Percentiles rank a stretch among this genome's conserved stretches.
phyloP scores from a whole-genome alignment of 2,888 invertebrate genomes.

The Hydropsyche betteni region DNA sequence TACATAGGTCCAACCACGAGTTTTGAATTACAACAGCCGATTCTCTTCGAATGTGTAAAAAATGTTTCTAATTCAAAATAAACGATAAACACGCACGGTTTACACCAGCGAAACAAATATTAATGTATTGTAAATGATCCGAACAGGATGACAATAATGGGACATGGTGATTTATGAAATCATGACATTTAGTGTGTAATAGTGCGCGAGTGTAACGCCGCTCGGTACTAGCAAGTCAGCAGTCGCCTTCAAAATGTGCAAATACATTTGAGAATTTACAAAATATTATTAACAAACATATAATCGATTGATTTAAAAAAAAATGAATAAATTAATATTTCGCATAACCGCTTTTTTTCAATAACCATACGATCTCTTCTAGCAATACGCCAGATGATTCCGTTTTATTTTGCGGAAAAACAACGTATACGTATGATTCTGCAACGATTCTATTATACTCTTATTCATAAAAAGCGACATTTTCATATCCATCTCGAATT shows the following conservation, averaged over 20 bases:
- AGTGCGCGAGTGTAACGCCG: background rate
- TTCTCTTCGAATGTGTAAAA: background rate
- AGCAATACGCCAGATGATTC: no score
- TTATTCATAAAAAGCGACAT: constrained; percentile 54
- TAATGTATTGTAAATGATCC: constrained; percentile 50
- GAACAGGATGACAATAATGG: constrained; percentile 51
- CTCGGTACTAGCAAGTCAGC: no score
- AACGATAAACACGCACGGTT: background rate
- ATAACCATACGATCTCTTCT: no score
- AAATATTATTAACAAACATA: no score
- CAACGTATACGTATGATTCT: no score
- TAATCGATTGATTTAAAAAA: no score
- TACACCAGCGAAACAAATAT: background rate
- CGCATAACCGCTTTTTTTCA: no score
- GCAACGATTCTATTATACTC: no score
- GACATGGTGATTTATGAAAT: constrained; percentile 51
- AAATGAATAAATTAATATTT: no score
- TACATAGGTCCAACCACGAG: background rate
- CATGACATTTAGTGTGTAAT: constrained; percentile 47
- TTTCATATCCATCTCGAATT: constrained; percentile 5
- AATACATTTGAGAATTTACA: no score
- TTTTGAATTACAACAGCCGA: background rate
- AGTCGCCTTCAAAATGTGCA: no score
- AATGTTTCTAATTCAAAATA: background rate
- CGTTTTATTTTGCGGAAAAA: no score